Percentiles rank a stretch among this genome's conserved stretches.
Evolutionary conservation across 1,140 invertebrate species (phyloP).

Genomic region (Drosophila repleta): DNA sequence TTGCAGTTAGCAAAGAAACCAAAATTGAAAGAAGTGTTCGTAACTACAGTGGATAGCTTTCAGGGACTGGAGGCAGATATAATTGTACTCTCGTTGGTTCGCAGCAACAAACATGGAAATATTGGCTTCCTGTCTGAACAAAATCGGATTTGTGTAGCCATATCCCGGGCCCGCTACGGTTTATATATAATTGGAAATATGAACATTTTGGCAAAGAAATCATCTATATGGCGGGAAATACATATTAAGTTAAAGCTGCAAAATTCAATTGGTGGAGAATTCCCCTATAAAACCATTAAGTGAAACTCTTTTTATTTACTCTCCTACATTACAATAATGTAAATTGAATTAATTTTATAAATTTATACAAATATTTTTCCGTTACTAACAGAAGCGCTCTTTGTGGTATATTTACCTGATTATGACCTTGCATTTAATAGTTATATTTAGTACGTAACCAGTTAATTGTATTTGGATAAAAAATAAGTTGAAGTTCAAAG

Average conservation of each 20-base stretch:
- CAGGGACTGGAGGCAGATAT: conserved; percentile 94
- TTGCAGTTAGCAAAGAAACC: conserved; percentile 85
- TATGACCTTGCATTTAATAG: no score
- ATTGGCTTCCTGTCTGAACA: conserved; percentile 90
- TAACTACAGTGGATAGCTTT: conserved; percentile 90
- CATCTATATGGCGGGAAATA: conserved; percentile 9
- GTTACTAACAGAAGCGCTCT: neutral
- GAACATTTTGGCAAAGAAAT: conserved; percentile 83
- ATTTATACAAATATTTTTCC: conserved; percentile 1
- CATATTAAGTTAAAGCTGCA: conserved; percentile 3
- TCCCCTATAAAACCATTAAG: conserved; percentile 16
- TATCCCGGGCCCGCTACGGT: conserved; percentile 91
- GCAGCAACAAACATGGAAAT: conserved; percentile 87
- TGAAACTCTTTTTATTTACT: neutral
- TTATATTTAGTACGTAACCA: no score
- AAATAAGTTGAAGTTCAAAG: no score
- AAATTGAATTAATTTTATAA: neutral
- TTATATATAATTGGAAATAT: conserved; percentile 88
- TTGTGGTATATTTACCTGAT: no score
- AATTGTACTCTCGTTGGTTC: conserved; percentile 91
- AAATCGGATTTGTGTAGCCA: conserved; percentile 92
- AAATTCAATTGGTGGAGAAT: conserved; percentile 24
- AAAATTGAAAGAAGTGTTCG: conserved; percentile 84
- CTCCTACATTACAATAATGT: no score
- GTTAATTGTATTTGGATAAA: no score